These are phyloP conservation scores for Drosophila baimaii DNA, from an alignment of 1,140 invertebrate genomes.

Conservation along the genomic window DNA sequence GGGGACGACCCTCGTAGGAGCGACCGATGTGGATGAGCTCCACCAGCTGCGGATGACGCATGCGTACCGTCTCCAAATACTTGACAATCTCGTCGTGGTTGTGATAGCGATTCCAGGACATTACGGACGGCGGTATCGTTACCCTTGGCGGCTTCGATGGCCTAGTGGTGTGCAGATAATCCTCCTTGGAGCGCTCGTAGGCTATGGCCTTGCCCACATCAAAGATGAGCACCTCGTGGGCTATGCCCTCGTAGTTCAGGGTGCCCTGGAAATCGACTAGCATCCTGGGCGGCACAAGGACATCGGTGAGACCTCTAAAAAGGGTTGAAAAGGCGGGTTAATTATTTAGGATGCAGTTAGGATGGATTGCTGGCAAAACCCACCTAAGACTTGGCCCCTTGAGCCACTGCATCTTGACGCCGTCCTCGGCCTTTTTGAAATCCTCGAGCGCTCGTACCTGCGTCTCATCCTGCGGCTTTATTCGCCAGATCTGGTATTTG, in stretches of 20 bases:
- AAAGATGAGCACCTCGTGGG: slow-evolving; percentile 88
- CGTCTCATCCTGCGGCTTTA: slow-evolving; percentile 70
- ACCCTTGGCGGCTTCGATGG: slow-evolving; percentile 50
- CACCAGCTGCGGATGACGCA: slow-evolving; percentile 87
- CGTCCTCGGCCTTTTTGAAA: slow-evolving; percentile 73
- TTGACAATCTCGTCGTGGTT: slow-evolving; percentile 87
- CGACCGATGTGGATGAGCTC: slow-evolving; percentile 89
- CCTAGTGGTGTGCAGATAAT: slow-evolving; percentile 61
- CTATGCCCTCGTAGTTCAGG: slow-evolving; percentile 87
- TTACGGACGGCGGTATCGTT: slow-evolving; percentile 10
- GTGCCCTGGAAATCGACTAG: slow-evolving; percentile 87
- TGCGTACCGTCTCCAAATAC: slow-evolving; percentile 88
- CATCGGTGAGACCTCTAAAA: slow-evolving; percentile 89
- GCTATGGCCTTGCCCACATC: slow-evolving; percentile 89
- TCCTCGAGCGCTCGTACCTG: slow-evolving; percentile 73
- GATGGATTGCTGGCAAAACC: background rate
- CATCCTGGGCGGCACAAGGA: slow-evolving; percentile 89
- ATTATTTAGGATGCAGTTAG: no score
- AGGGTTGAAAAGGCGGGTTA: no score
- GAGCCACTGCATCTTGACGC: slow-evolving; percentile 80
- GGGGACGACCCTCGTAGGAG: slow-evolving; percentile 89
- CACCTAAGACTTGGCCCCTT: slow-evolving; percentile 81
- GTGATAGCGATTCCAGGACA: slow-evolving; percentile 89
- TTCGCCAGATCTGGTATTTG: slow-evolving; percentile 82
- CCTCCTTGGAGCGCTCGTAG: slow-evolving; percentile 85